Evolutionary conservation across 1,140 invertebrate species (phyloP).

Genomic region (Himalopsyche phryganea): DNA sequence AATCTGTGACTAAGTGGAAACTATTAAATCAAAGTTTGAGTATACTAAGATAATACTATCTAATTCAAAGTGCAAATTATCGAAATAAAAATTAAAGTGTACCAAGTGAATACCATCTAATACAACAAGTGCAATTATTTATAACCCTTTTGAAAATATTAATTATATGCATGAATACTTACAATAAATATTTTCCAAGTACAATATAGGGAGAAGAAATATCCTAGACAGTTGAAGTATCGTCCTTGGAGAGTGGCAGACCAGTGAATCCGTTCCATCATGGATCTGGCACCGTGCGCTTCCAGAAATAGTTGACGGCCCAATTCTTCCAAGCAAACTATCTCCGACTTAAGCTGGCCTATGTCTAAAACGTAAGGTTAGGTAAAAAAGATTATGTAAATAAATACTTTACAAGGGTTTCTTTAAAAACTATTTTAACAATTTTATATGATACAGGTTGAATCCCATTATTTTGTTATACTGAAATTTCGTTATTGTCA

Average conservation of each 20-base stretch:
- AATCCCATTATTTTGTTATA: too few species aligned
- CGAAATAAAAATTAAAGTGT: too few species aligned
- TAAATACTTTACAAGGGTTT: not conserved
- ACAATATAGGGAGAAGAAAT: conserved; percentile 98
- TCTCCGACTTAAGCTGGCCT: conserved; percentile 80
- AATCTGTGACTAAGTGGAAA: too few species aligned
- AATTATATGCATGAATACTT: too few species aligned
- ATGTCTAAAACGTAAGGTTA: conserved; percentile 69
- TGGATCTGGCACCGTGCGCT: conserved; percentile 89
- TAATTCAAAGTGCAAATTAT: too few species aligned
- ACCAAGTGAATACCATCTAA: too few species aligned
- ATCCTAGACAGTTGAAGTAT: conserved; percentile 98
- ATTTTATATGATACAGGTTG: too few species aligned
- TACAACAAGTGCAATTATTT: too few species aligned
- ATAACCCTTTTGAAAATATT: too few species aligned
- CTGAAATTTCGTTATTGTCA: too few species aligned
- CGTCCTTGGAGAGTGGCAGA: conserved; percentile 95
- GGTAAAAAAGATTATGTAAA: conserved; percentile 45
- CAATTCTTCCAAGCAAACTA: conserved; percentile 84
- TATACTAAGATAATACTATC: too few species aligned
- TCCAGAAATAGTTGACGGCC: conserved; percentile 94
- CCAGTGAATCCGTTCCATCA: conserved; percentile 91
- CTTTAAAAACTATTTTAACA: not conserved
- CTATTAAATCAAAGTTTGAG: too few species aligned
- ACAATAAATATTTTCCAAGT: conserved; percentile 99